Evolutionary conservation across 2,113 vertebrate genomes (phyloP), one percentile per base, ranked within the genome.

Genomic region (Myotis lucifugus): DNA sequence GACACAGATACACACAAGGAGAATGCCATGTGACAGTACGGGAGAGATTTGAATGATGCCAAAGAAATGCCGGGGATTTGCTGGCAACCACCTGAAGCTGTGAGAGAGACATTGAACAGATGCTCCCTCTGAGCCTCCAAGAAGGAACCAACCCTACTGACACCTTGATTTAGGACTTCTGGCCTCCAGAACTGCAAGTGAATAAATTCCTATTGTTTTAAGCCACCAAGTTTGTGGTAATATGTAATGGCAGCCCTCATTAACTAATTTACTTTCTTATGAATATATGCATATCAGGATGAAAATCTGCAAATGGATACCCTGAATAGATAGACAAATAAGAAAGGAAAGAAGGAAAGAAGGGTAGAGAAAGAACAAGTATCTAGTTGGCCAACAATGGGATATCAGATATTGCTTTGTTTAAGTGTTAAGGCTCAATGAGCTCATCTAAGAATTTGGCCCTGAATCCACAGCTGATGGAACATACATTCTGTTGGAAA

Each of bases 161-260:
- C 17, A 52, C 40, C 32, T 85, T 73, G 52, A 94, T 83, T 93
- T 77, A 25, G 13, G 78, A 27, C 2, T 25, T 70, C 81, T 54
- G 46, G 37, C 29, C 70, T 92, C 40, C 46, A 95, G 79, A 86
- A 83, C 18, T 5, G 4, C 10, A 52, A 94, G 32, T 85, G 10
- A 69, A 72, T 97, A 42, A 2, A 76, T 82, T 93, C 81, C 37
- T 84, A 3, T 85, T 82, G 48, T 72, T 88, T 83, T 94, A 93
- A 85, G 37, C 12, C 8, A 79, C 40, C 15, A 79, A 59, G 54
- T 77, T 56, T 85, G 40, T 66, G 40, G 37, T 79, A 66, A 40
- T 84, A 89, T 83, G 61, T 88, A 85, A 93, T 37, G 40, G 72
- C 32, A 90, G 42, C 27, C 15, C 42, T 59, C 52, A 18, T 46